These are phyloP conservation scores for Habrosyne pyritoides DNA, from an alignment of 2,888 invertebrate species.

Conservation along the genomic window DNA sequence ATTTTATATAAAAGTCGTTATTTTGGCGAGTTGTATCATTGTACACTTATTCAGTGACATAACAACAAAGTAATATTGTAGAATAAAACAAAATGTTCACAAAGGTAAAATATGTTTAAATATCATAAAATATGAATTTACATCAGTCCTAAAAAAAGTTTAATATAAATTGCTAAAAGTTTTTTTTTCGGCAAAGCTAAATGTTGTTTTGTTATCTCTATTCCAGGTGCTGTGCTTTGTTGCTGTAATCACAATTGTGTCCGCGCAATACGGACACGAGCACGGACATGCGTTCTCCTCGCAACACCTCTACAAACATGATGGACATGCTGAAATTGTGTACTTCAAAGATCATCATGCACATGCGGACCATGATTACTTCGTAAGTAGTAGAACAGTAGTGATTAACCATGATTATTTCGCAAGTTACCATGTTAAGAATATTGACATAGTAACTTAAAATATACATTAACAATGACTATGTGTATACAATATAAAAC, in stretches of 20 bases:
- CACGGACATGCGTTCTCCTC: constrained; percentile 42
- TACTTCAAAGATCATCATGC: constrained; percentile 29
- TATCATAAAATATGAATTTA: neutral
- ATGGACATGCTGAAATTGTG: constrained; percentile 26
- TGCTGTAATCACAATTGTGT: constrained; percentile 22
- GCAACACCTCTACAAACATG: constrained; percentile 37
- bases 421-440: too few species aligned
- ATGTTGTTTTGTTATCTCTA: constrained; percentile 3
- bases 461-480: too few species aligned
- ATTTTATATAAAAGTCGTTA: neutral
- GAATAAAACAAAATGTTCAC: constrained; percentile 39
- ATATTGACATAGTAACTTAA: too few species aligned
- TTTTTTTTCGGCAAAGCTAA: too few species aligned
- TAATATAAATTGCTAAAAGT: neutral
- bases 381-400: too few species aligned
- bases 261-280: constrained; percentile 23
- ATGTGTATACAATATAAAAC: too few species aligned
- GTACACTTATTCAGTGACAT: neutral
- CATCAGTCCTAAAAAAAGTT: neutral
- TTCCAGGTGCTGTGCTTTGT: constrained; percentile 35
- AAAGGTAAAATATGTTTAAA: constrained; percentile 37
- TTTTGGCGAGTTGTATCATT: neutral
- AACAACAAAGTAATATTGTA: constrained; percentile 4
- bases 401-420: too few species aligned
- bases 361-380: constrained; percentile 40